phyloP scores from a whole-genome alignment of 1,140 invertebrate species.

The Camponotus pennsylvanicus region DNA sequence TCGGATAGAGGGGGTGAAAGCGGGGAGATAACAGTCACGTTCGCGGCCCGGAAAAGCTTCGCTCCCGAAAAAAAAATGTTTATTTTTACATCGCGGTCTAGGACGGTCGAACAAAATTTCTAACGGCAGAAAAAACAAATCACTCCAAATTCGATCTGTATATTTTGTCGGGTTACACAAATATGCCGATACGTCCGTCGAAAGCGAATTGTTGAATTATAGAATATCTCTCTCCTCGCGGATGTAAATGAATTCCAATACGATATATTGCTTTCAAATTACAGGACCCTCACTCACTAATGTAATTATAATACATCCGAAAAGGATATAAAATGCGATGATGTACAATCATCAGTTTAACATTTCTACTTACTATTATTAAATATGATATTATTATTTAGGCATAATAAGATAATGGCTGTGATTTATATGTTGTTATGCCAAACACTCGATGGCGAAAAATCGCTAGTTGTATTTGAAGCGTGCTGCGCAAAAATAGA shows the following conservation, averaged over 20 bases:
- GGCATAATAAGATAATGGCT: not conserved
- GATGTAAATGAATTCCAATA: slow-evolving; percentile 37
- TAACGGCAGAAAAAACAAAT: slow-evolving; percentile 75
- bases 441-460: not conserved
- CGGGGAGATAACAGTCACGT: slow-evolving; percentile 13
- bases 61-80: slow-evolving; percentile 57
- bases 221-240: slow-evolving; percentile 10
- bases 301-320: not conserved
- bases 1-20: not conserved
- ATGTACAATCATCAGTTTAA: not conserved
- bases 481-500: not conserved
- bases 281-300: not conserved
- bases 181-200: slow-evolving; percentile 62
- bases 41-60: slow-evolving; percentile 30
- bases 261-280: slow-evolving; percentile 24
- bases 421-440: not conserved
- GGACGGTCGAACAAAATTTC: slow-evolving; percentile 64
- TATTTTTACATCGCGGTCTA: slow-evolving; percentile 64
- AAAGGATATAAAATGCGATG: not conserved
- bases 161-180: slow-evolving; percentile 70
- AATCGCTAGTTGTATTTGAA: not conserved
- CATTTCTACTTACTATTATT: not conserved
- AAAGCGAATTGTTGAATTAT: slow-evolving; percentile 58
- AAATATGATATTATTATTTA: not conserved
- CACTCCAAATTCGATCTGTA: slow-evolving; percentile 72